Conservation (phyloP, 1,140 invertebrate species). For the Trachymyrmex cornetzi region DNA sequence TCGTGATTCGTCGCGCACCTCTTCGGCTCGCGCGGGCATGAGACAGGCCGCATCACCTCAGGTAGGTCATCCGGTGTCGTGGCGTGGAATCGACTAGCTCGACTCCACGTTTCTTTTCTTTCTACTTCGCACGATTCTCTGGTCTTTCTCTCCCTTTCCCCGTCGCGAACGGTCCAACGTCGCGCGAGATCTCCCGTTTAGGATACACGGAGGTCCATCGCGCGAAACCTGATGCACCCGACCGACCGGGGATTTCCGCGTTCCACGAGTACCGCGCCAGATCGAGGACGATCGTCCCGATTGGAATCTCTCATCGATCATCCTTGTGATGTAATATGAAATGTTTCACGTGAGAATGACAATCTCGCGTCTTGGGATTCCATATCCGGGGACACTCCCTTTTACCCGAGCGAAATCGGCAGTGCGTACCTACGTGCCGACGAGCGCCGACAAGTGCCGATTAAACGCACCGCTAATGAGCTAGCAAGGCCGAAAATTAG, state of each 20-base stretch:
- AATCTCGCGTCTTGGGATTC: neutral
- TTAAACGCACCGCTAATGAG: neutral
- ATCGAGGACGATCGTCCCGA: neutral
- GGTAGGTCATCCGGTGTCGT: constrained; percentile 55
- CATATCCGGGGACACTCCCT: constrained; percentile 57
- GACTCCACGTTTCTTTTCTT: neutral
- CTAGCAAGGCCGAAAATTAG: neutral
- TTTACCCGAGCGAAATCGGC: constrained; percentile 5
- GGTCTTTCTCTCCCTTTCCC: neutral
- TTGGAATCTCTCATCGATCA: neutral
- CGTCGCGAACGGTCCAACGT: neutral
- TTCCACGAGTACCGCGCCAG: neutral
- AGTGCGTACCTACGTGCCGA: neutral
- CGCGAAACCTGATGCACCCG: neutral
- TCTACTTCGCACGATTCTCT: neutral
- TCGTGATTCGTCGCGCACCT: constrained; percentile 72
- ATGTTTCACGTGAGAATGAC: neutral
- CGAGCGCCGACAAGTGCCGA: neutral
- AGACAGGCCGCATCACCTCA: constrained; percentile 70
- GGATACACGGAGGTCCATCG: neutral
- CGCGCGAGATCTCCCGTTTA: neutral
- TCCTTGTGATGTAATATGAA: too few relatives aligned
- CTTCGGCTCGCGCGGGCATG: constrained; percentile 71
- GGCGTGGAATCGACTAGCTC: neutral
- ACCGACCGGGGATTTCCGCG: neutral